phyloP scores from a whole-genome alignment of 2,888 invertebrate species.

The Baronia brevicornis region DNA sequence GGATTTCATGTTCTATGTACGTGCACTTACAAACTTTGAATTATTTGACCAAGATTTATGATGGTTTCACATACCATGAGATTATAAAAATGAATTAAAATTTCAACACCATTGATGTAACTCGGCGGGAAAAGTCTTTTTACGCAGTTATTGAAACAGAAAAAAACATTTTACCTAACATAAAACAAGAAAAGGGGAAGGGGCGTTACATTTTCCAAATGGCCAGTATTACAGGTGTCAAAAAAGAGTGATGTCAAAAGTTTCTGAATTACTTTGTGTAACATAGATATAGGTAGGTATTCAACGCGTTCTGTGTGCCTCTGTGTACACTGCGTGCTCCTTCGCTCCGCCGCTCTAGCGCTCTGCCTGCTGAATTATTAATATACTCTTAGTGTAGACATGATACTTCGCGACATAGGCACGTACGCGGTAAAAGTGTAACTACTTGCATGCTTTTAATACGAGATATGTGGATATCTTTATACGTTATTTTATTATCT shows the following conservation, averaged over 20 bases:
- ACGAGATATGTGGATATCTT: slow-evolving; percentile 4
- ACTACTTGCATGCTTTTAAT: slow-evolving; percentile 15
- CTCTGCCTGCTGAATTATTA: slow-evolving; percentile 57
- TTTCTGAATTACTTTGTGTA: slow-evolving; percentile 13
- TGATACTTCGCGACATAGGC: slow-evolving; percentile 52
- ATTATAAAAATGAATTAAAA: too few species aligned
- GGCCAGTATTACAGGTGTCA: too few species aligned
- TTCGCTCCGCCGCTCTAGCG: slow-evolving; percentile 22
- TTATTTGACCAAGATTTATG: slow-evolving; percentile 19
- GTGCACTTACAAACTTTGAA: slow-evolving; percentile 12
- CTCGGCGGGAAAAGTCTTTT: too few species aligned
- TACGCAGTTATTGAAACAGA: too few species aligned
- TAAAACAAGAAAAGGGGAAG: too few species aligned
- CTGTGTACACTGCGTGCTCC: slow-evolving; percentile 19
- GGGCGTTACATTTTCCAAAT: too few species aligned
- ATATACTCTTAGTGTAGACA: slow-evolving; percentile 43
- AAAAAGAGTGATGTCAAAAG: too few species aligned
- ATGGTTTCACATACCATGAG: too few species aligned
- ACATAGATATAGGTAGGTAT: slow-evolving; percentile 10
- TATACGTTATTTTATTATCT: too few species aligned
- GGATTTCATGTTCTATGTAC: slow-evolving; percentile 17
- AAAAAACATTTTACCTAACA: too few species aligned
- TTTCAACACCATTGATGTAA: too few species aligned
- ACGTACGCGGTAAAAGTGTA: slow-evolving; percentile 31
- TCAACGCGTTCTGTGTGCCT: slow-evolving; percentile 15